A percentile compares a stretch with the other conserved stretches of the same genome.
phyloP scores from a whole-genome alignment of 1,140 invertebrate genomes.

The Bombus haemorrhoidalis region DNA sequence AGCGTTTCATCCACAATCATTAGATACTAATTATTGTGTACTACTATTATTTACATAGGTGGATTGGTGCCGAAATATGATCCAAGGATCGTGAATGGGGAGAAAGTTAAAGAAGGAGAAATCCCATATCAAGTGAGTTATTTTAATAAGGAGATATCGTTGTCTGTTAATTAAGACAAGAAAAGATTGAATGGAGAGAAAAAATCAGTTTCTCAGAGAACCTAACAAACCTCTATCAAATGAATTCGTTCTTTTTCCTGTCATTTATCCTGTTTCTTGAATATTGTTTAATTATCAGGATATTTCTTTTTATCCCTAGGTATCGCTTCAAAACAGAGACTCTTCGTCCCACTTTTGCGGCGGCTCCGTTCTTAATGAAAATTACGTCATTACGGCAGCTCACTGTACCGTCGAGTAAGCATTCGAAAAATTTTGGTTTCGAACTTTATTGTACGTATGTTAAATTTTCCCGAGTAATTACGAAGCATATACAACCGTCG shows the following conservation, averaged over 20 bases:
- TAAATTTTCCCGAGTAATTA: background rate
- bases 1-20: background rate
- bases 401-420: slow-evolving; percentile 77
- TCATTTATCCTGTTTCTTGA: background rate
- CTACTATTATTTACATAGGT: slow-evolving; percentile 22
- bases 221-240: background rate
- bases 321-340: slow-evolving; percentile 46
- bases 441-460: background rate
- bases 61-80: slow-evolving; percentile 12
- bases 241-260: background rate
- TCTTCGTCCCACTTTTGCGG: slow-evolving; percentile 78
- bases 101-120: slow-evolving; percentile 63
- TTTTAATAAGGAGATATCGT: background rate
- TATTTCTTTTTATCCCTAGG: slow-evolving; percentile 24
- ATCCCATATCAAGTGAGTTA: slow-evolving; percentile 71
- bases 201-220: background rate
- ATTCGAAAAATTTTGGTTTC: background rate
- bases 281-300: background rate
- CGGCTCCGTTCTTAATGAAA: slow-evolving; percentile 80
- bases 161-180: too few species aligned
- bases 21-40: slow-evolving; percentile 14
- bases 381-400: slow-evolving; percentile 82
- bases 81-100: slow-evolving; percentile 69
- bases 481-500: too few species aligned
- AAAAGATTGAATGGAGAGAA: too few species aligned